A percentile compares a stretch with the other conserved stretches of the same genome.
Evolutionary conservation across 2,888 invertebrate species (phyloP).

Genomic region (Watsonalla cultraria): DNA sequence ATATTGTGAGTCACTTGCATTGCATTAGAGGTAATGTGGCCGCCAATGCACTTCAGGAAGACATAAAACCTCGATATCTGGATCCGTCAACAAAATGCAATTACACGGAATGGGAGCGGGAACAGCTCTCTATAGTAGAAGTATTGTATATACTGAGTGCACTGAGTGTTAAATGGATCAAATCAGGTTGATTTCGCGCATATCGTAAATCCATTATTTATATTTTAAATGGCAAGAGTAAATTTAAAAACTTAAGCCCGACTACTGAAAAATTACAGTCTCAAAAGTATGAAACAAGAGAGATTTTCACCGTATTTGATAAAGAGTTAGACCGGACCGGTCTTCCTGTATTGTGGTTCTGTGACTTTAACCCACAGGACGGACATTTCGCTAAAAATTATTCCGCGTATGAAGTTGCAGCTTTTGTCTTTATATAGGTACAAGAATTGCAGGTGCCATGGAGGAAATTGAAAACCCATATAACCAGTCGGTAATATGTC

Average conservation of each 20-base stretch:
- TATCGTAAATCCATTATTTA: too few relatives aligned
- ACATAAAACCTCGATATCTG: conserved; percentile 6
- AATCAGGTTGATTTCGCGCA: too few relatives aligned
- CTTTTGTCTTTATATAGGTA: background rate
- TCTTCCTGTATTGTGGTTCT: too few relatives aligned
- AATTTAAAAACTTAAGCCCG: too few relatives aligned
- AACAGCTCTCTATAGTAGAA: background rate
- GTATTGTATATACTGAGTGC: background rate
- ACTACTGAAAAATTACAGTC: too few relatives aligned
- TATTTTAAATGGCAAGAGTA: too few relatives aligned
- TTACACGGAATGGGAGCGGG: conserved; percentile 1
- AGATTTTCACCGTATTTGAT: too few relatives aligned
- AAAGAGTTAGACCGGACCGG: too few relatives aligned
- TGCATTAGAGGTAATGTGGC: conserved; percentile 19
- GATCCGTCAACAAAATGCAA: conserved; percentile 2
- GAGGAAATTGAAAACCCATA: conserved; percentile 37
- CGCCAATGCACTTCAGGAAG: conserved; percentile 14
- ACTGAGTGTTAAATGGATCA: background rate
- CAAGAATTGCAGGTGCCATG: conserved; percentile 30
- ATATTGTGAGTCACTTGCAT: conserved; percentile 23
- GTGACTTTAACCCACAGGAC: too few relatives aligned
- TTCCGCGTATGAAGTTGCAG: too few relatives aligned
- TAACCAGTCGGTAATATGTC: conserved; percentile 50
- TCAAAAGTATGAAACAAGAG: too few relatives aligned
- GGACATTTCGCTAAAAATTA: too few relatives aligned